Percentiles rank a stretch among this genome's conserved stretches.
These are phyloP conservation scores for Apomyelois bistriatella DNA, from an alignment of 2,888 invertebrate genomes.

Conservation along the genomic window DNA sequence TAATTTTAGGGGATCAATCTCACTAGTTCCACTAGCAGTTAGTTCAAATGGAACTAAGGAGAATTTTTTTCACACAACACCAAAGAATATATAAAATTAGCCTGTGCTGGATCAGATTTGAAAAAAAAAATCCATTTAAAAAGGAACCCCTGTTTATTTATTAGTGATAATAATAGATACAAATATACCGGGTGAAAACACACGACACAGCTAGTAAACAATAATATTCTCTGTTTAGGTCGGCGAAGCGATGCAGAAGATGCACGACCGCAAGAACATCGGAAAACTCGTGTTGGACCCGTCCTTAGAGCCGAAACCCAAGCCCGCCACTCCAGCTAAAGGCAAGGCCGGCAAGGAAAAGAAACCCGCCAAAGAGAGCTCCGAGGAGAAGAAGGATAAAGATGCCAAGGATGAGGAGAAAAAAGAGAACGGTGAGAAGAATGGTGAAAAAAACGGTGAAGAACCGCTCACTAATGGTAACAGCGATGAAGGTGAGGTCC, in stretches of 20 bases:
- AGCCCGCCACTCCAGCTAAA: constrained; percentile 88
- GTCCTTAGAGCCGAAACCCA: constrained; percentile 87
- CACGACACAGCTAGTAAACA: too few relatives aligned
- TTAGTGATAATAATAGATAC: too few relatives aligned
- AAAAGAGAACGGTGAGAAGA: constrained; percentile 73
- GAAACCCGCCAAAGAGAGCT: constrained; percentile 81
- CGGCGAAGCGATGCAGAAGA: constrained; percentile 94
- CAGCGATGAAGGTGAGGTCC: constrained; percentile 77
- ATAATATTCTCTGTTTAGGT: constrained; percentile 76
- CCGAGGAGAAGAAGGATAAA: constrained; percentile 84
- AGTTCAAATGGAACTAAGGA: too few relatives aligned
- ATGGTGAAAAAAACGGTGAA: constrained; percentile 76
- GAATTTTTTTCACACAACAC: too few relatives aligned
- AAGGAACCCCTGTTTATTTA: too few relatives aligned
- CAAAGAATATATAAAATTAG: too few relatives aligned
- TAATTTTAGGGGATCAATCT: too few relatives aligned
- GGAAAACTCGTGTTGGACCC: constrained; percentile 93
- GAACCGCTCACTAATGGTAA: constrained; percentile 76
- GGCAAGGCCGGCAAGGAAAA: constrained; percentile 86
- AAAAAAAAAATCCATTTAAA: too few relatives aligned
- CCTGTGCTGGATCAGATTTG: too few relatives aligned
- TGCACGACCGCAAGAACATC: constrained; percentile 95
- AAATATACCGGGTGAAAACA: too few relatives aligned
- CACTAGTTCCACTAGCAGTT: too few relatives aligned
- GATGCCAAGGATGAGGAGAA: constrained; percentile 78